These are phyloP conservation scores for Trachelus stipa DNA, from an alignment of 2,888 invertebrate species.

Conservation along the genomic window DNA sequence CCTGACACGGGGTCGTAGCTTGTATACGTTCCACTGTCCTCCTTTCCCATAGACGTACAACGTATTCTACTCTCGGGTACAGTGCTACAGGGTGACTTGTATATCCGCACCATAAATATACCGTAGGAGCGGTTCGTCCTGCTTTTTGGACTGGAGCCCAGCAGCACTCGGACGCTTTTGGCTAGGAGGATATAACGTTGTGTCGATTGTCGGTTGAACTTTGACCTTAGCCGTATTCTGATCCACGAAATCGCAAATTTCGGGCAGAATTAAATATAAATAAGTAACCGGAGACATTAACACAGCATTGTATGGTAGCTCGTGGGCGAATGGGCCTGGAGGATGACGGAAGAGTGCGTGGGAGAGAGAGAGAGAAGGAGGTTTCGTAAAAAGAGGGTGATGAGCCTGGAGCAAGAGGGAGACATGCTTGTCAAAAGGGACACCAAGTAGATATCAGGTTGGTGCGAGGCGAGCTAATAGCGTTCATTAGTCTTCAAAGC, in stretches of 20 bases:
- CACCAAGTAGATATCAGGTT: background rate
- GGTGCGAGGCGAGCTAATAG: slow-evolving; percentile 4
- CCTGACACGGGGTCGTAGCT: background rate
- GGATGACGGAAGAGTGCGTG: background rate
- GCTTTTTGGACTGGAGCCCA: background rate
- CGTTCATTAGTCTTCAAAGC: slow-evolving; percentile 18
- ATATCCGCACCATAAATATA: background rate
- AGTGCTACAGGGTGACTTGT: background rate
- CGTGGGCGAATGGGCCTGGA: background rate
- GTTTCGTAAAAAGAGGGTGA: background rate
- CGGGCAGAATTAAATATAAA: background rate
- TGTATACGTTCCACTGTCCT: background rate
- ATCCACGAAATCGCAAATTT: background rate
- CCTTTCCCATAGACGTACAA: background rate
- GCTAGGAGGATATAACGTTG: background rate
- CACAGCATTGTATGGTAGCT: background rate
- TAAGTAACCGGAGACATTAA: background rate
- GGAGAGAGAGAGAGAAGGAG: background rate
- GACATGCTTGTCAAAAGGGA: background rate
- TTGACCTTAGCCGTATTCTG: background rate
- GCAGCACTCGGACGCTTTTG: background rate
- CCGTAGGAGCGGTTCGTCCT: background rate
- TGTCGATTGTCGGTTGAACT: background rate
- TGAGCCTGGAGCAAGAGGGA: background rate
- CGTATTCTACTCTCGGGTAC: background rate